These are phyloP conservation scores for Pimpla rufipes DNA, from an alignment of 2,888 invertebrate species.

Conservation along the genomic window DNA sequence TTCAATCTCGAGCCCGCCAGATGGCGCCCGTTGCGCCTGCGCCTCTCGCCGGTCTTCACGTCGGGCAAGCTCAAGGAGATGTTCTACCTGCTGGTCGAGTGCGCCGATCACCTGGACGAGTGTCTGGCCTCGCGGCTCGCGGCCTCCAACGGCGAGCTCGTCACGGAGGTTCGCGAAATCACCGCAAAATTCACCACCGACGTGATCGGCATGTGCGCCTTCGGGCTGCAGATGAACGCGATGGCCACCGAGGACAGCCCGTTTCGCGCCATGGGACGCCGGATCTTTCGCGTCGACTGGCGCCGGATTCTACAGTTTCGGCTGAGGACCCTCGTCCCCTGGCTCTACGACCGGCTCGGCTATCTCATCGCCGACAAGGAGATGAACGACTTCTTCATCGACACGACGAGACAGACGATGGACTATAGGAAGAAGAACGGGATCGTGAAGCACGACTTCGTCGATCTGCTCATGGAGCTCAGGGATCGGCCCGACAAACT, in stretches of 20 bases:
- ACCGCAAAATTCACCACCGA: slow-evolving; percentile 85
- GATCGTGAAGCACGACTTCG: slow-evolving; percentile 84
- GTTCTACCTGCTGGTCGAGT: slow-evolving; percentile 83
- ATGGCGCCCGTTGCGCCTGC: slow-evolving; percentile 85
- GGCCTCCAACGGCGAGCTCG: background rate
- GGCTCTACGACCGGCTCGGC: slow-evolving; percentile 71
- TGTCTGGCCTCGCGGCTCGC: slow-evolving; percentile 14
- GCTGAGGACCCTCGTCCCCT: slow-evolving; percentile 64
- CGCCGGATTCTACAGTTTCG: slow-evolving; percentile 43
- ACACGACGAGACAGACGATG: slow-evolving; percentile 80
- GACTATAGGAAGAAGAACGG: slow-evolving; percentile 82
- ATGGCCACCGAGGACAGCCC: slow-evolving; percentile 80
- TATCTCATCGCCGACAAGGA: slow-evolving; percentile 70
- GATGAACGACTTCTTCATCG: slow-evolving; percentile 79
- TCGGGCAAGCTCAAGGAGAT: slow-evolving; percentile 86
- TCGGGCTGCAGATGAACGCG: slow-evolving; percentile 84
- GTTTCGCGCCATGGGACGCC: slow-evolving; percentile 82
- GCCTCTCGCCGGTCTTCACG: slow-evolving; percentile 85
- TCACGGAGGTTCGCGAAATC: slow-evolving; percentile 73
- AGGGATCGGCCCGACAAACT: slow-evolving; percentile 74
- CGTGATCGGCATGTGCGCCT: slow-evolving; percentile 85
- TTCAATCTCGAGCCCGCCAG: slow-evolving; percentile 81
- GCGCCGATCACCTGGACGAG: slow-evolving; percentile 77
- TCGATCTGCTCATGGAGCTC: slow-evolving; percentile 84
- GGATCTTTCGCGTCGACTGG: slow-evolving; percentile 74